These are phyloP conservation scores for Macrobrachium nipponense DNA, from an alignment of 1,140 invertebrate species.

Conservation along the genomic window DNA sequence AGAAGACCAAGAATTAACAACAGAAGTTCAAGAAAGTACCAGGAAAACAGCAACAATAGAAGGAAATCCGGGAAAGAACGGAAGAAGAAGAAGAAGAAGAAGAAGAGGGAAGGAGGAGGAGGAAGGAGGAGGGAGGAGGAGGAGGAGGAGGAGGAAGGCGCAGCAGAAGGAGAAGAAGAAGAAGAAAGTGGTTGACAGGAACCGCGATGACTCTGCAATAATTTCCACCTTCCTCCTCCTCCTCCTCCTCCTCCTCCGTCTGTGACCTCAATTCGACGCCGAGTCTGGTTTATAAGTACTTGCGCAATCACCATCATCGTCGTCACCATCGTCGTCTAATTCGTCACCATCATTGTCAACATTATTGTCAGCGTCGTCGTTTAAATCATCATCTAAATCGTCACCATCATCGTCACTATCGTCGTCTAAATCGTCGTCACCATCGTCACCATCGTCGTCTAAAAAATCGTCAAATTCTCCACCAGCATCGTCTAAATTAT, in stretches of 20 bases:
- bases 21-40: neutral
- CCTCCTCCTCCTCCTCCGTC: neutral
- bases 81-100: neutral
- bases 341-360: too few relatives aligned
- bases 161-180: neutral
- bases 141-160: neutral
- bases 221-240: neutral
- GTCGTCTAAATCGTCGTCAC: too few relatives aligned
- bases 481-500: too few relatives aligned
- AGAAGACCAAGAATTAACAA: neutral
- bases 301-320: too few relatives aligned
- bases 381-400: too few relatives aligned
- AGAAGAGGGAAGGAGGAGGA: neutral
- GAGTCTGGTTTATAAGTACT: too few relatives aligned
- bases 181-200: neutral
- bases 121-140: neutral
- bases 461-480: too few relatives aligned
- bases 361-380: too few relatives aligned
- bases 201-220: neutral
- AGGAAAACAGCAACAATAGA: neutral
- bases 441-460: too few relatives aligned
- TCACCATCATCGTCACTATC: too few relatives aligned
- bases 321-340: too few relatives aligned
- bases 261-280: too few relatives aligned
- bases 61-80: neutral